These are phyloP conservation scores for Lepilemur septentrionalis DNA, from an alignment of 2,797 vertebrate genomes.

Conservation along the genomic window DNA sequence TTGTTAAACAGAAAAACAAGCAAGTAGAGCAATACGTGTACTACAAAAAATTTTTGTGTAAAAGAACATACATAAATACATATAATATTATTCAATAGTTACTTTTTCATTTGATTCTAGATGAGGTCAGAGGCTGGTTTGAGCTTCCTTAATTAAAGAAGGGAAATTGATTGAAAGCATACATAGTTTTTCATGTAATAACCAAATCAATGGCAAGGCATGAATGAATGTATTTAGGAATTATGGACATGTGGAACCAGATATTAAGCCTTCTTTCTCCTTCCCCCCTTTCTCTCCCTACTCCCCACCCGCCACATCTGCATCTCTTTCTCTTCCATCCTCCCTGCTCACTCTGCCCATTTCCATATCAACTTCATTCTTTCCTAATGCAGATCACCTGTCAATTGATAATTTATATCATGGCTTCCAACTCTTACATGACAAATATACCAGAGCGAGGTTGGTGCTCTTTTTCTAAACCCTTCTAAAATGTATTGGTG, in stretches of 20 bases:
- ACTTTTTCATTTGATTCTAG: not conserved
- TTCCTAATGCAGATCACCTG: not conserved
- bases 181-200: not conserved
- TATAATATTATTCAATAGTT: not conserved
- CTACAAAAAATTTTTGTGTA: not conserved
- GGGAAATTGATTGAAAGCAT: not conserved
- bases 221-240: not conserved
- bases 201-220: not conserved
- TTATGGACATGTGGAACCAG: not conserved
- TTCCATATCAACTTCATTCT: not conserved
- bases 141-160: not conserved
- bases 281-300: not conserved
- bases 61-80: not conserved
- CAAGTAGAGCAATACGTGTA: not conserved
- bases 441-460: no score
- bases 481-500: not conserved
- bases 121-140: not conserved
- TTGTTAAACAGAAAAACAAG: not conserved
- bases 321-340: not conserved
- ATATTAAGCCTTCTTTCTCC: not conserved
- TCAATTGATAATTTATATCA: not conserved
- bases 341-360: not conserved
- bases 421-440: not conserved
- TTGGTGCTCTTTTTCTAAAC: not conserved
- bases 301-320: no score